Conservation (phyloP, 1,140 invertebrate species). For the Halesus radiatus region DNA sequence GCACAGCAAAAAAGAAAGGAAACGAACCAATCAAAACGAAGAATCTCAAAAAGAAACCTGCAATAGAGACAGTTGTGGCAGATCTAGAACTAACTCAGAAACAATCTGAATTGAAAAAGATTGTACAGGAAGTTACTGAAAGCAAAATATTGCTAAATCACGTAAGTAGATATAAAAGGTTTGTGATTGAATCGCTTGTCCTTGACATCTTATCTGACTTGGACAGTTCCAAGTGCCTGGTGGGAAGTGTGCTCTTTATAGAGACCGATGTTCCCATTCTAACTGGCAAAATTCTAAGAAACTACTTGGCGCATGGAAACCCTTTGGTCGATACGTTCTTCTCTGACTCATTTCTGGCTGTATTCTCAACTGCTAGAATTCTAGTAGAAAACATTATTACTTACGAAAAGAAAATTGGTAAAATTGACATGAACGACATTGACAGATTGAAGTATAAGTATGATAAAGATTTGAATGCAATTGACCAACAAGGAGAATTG, state of each 20-base stretch:
- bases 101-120: too few relatives aligned
- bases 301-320: constrained; percentile 16
- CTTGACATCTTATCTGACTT: constrained; percentile 1
- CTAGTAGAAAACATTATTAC: not conserved
- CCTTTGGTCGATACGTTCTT: not conserved
- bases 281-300: constrained; percentile 3
- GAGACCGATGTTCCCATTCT: not conserved
- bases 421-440: not conserved
- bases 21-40: not conserved
- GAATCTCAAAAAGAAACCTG: not conserved
- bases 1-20: not conserved
- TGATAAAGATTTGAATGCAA: not conserved
- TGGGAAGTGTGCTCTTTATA: not conserved
- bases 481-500: not conserved
- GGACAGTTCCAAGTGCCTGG: constrained; percentile 4
- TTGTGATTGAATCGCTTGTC: not conserved
- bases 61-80: not conserved
- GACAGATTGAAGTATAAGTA: not conserved
- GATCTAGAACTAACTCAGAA: not conserved
- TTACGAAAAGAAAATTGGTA: not conserved
- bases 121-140: not conserved
- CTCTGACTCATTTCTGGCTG: not conserved
- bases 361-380: not conserved
- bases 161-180: not conserved
- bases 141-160: not conserved